Conservation (phyloP, 2,797 vertebrate species). For the Aphelocoma californica region DNA sequence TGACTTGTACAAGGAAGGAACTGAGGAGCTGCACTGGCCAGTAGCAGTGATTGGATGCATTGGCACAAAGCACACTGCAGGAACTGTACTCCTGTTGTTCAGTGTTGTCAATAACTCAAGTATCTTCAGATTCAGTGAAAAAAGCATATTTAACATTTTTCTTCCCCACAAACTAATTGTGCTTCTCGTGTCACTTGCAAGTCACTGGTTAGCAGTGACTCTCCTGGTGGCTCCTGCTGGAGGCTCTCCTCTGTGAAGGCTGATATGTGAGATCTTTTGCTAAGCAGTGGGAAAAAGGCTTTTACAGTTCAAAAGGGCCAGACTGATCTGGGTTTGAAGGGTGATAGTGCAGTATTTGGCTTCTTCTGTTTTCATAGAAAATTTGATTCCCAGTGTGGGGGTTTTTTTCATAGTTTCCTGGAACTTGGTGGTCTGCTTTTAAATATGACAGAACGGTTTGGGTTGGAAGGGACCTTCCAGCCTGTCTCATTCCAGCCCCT, state of each 20-base stretch:
- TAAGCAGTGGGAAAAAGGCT: background rate
- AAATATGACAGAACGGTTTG: background rate
- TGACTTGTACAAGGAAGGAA: background rate
- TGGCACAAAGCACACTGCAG: background rate
- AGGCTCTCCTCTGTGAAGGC: background rate
- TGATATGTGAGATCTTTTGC: background rate
- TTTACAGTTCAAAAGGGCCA: background rate
- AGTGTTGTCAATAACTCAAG: background rate
- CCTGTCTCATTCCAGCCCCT: accelerated
- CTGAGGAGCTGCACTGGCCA: background rate
- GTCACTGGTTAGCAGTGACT: background rate
- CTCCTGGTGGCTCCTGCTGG: background rate
- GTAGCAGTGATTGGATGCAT: background rate
- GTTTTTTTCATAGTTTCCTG: background rate
- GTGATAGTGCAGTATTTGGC: background rate
- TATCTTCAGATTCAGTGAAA: background rate
- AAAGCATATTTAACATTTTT: background rate
- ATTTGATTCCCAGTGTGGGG: background rate
- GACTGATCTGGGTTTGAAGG: background rate
- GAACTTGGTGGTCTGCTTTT: background rate
- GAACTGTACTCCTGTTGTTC: background rate
- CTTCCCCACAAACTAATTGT: background rate
- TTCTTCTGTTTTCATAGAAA: background rate
- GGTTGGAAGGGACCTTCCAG: background rate
- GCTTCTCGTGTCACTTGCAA: background rate